Percentiles rank a stretch among this genome's conserved stretches.
Conservation (phyloP, 2,797 vertebrate species). For the Tapirus indicus region DNA sequence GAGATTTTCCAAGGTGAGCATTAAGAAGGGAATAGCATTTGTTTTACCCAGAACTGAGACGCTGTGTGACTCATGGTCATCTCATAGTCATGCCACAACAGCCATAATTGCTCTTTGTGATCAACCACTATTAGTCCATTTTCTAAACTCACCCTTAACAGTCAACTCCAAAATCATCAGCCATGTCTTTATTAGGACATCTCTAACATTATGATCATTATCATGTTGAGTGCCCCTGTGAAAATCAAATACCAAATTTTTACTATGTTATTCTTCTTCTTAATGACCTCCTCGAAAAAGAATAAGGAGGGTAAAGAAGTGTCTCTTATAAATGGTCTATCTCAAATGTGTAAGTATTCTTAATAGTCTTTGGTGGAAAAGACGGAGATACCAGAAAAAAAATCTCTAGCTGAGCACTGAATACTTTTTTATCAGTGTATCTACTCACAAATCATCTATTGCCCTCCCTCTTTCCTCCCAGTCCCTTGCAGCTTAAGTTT, state of each 20-base stretch:
- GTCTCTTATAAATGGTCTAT: background rate
- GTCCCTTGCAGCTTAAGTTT: background rate
- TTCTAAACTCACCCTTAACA: background rate
- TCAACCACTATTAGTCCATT: background rate
- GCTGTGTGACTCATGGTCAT: background rate
- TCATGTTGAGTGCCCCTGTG: background rate
- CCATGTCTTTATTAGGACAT: background rate
- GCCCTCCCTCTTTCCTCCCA: background rate
- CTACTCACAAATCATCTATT: background rate
- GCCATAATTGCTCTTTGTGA: background rate
- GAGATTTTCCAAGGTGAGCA: background rate
- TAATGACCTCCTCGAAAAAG: conserved; percentile 25
- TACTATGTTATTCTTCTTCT: background rate
- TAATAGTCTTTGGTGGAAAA: background rate
- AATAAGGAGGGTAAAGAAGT: background rate
- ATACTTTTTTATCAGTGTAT: background rate
- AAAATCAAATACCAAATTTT: conserved; percentile 46
- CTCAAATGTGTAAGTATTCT: background rate
- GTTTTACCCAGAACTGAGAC: background rate
- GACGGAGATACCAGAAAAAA: background rate
- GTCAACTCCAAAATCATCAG: conserved; percentile 10
- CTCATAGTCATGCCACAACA: background rate
- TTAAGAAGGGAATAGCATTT: background rate
- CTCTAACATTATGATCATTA: conserved; percentile 14
- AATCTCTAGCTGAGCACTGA: background rate